phyloP scores from a whole-genome alignment of 2,888 invertebrate species.

The Eristalis arbustorum region DNA sequence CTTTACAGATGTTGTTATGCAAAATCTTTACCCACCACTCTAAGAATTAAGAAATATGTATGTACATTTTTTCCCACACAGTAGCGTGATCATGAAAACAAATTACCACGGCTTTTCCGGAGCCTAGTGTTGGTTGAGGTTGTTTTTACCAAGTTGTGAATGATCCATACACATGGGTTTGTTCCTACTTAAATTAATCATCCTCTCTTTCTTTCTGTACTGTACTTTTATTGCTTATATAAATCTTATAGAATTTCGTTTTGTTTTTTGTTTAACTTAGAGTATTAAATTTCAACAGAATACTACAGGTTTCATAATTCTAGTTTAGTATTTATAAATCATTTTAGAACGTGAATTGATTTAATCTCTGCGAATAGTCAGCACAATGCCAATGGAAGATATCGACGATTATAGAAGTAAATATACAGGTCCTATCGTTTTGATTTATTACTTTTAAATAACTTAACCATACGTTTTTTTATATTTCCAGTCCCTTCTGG shows the following conservation, averaged over 20 bases:
- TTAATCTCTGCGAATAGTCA: background rate
- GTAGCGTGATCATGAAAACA: no score
- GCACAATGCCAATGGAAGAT: conserved; percentile 25
- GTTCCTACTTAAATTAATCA: background rate
- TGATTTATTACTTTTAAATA: conserved; percentile 48
- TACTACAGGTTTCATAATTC: background rate
- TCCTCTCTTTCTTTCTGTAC: background rate
- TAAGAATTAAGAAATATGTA: no score
- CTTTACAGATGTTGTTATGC: no score
- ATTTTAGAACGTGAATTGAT: background rate
- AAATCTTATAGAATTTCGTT: conserved; percentile 36
- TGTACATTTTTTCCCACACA: no score
- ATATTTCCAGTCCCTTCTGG: background rate
- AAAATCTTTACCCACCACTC: no score
- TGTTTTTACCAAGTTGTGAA: background rate
- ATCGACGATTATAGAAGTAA: conserved; percentile 39
- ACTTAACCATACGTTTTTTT: conserved; percentile 37
- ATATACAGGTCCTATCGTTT: conserved; percentile 52
- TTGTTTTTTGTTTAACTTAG: conserved; percentile 15
- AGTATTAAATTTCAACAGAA: conserved; percentile 4
- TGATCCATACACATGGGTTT: background rate
- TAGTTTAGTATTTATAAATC: background rate
- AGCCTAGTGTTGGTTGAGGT: no score
- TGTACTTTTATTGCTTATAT: conserved; percentile 9
- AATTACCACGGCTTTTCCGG: background rate